Percentiles rank a stretch among this genome's conserved stretches.
Evolutionary conservation across 2,113 vertebrate genomes (phyloP).

Genomic region (Carollia perspicillata): DNA sequence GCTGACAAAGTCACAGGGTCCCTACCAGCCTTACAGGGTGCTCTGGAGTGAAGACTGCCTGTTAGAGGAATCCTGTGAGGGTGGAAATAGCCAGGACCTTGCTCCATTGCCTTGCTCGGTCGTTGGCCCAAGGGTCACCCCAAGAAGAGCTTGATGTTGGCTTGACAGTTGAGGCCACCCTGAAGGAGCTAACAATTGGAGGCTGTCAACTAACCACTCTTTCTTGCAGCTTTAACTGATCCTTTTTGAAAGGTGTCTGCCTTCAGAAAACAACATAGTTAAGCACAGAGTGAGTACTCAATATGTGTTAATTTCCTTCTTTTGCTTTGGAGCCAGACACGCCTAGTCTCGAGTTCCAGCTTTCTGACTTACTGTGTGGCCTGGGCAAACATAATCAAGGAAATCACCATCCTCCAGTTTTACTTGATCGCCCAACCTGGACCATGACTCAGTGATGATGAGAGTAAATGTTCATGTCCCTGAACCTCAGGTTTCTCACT

Average conservation of each 20-base stretch:
- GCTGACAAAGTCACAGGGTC: background rate
- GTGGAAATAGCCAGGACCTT: background rate
- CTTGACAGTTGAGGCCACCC: background rate
- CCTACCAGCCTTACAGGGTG: background rate
- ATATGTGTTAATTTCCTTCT: background rate
- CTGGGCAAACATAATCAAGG: background rate
- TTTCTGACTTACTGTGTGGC: background rate
- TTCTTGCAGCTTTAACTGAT: background rate
- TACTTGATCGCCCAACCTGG: background rate
- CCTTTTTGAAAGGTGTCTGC: background rate
- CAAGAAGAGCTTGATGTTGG: background rate
- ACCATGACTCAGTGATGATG: background rate
- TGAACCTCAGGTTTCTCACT: background rate
- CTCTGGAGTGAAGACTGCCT: background rate
- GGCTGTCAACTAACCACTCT: background rate
- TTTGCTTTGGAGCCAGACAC: background rate
- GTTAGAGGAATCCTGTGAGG: background rate
- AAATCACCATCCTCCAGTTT: background rate
- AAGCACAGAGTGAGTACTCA: background rate
- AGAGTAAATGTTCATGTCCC: background rate
- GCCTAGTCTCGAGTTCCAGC: background rate
- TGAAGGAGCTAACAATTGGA: background rate
- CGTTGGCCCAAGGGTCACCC: background rate
- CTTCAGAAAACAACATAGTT: background rate
- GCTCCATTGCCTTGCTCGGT: background rate